Base-by-base conservation (phyloP, 1,140 invertebrate genomes). In the Drosophila subobscura region DNA sequence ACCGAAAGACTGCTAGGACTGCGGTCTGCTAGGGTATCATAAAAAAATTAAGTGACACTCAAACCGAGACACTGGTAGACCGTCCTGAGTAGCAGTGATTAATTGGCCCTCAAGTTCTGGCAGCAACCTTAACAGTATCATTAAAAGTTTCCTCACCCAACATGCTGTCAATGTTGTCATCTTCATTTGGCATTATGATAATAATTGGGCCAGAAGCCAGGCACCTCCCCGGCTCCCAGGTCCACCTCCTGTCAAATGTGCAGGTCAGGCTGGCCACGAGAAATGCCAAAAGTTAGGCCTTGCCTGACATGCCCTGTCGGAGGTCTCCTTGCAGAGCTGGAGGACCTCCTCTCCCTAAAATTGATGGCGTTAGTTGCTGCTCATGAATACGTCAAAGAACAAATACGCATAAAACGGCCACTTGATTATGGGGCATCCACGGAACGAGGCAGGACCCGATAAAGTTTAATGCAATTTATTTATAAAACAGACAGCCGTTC, bases 141-240 rank as follows among this genome's bases (percentile, higher is more conserved):
- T 88, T 88, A 88, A 88, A 88, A 88, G 45, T 88, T 83, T 74
- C 63, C 29, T 23, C 54, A 23, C 14, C 50, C 22, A 46, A 47
- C 45, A 23, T 16, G 61, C 74, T 79, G 84, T 75, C 78, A 83
- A 79, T 65, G 74, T 65, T 74, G 71, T 83, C 83, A 83, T 88
- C 83, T 88, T 83, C 83, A 88, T 86, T 86, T 88, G 78, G 78
- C 78, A 80, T 86, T 88, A 88, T 86, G 66, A 77, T 88, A 83
- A 86, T 86, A 88, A 83, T 88, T 88, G 79, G 84, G 58, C 72
- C 66, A 63, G 44, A 54, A 53, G 55, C 57, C 72, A 47, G 51
- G 59, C 70, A 46, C 52, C 10, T 4, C 22, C n/a, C n/a, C 27
- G 40, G 41, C 55, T 63, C 46, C 42, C 44, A 53, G 25, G 52